Evolutionary conservation across 2,888 invertebrate species (phyloP).

Genomic region (Pediacus dermestoides): DNA sequence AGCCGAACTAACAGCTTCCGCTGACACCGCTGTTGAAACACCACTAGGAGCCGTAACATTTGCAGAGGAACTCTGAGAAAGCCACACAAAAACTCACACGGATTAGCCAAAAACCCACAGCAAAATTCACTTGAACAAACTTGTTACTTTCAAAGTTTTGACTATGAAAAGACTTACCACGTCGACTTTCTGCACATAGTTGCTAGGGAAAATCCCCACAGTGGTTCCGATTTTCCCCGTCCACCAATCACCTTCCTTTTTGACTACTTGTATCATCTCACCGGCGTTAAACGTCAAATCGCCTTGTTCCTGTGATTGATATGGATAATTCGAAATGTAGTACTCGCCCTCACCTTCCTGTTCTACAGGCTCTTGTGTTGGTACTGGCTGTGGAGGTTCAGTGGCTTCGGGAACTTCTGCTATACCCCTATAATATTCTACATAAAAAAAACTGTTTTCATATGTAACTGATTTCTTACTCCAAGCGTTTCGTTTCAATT

Average conservation of each 20-base stretch:
- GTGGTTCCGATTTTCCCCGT: constrained; percentile 79
- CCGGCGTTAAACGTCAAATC: constrained; percentile 87
- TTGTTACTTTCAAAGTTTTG: not conserved
- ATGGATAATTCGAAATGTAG: constrained; percentile 87
- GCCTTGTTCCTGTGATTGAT: constrained; percentile 82
- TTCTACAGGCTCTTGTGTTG: constrained; percentile 17
- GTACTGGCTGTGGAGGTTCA: constrained; percentile 32
- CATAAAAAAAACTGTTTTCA: constrained; percentile 3
- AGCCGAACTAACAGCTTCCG: constrained; percentile 31
- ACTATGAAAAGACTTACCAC: constrained; percentile 36
- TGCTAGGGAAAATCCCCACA: constrained; percentile 94
- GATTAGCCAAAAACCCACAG: constrained; percentile 2
- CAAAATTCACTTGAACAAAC: constrained; percentile 3
- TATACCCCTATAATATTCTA: constrained; percentile 58
- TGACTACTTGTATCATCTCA: constrained; percentile 81
- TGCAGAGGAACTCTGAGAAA: constrained; percentile 26
- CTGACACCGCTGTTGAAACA: constrained; percentile 37
- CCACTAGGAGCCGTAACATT: constrained; percentile 29
- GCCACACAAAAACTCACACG: constrained; percentile 14
- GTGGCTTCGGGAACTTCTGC: constrained; percentile 65
- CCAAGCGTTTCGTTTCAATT: constrained; percentile 49
- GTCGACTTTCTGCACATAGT: constrained; percentile 82
- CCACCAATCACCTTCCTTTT: constrained; percentile 98
- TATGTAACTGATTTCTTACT: constrained; percentile 48
- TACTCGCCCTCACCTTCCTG: constrained; percentile 56